Base-by-base conservation (phyloP, 2,113 vertebrate genomes). In the Ictidomys tridecemlineatus region DNA sequence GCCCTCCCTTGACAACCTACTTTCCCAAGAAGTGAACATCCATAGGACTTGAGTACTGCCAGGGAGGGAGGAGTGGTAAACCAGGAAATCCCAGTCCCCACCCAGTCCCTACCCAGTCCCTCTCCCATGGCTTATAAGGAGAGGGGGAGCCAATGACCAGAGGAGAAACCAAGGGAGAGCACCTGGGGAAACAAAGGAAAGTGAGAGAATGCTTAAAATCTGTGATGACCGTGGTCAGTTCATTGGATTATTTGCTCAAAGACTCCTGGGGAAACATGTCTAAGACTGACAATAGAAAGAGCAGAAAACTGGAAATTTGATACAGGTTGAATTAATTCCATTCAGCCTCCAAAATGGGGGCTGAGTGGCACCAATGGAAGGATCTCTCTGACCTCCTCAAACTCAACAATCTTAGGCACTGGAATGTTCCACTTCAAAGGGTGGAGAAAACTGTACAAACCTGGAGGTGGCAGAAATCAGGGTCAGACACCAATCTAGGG, bases 171-270 rank as follows among this genome's bases (percentile, higher is more conserved):
- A 56, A 26, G 24, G 8, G 39, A 77, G 72, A 28, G 85, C 69
- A 82, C 39, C 1, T 17, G 9, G 28, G 12, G 13, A 56, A 20
- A 26, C 39, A 91, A 84, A 93, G 69, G 56, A 70, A 94, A 84
- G 48, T 18, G 42, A 92, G 72, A 58, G 17, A 56, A 76, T 13
- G 11, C 69, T 77, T n/a, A 45, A 84, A 65, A 65, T 17, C 28
- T 8, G 16, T 6, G 24, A 17, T 32, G 34, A 91, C 14, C 8
- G 0, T 28, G 14, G n/a, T 32, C 70, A 87, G 45, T 73, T 48
- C 42, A 42, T 48, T 58, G 20, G 70, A 61, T 72, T 80, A 69
- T 94, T 76, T n/a, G 65, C 22, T 85, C 85, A 93, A 88, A 86
- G 30, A 80, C 16, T 18, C 26, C 16, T 90, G 84, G 51, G 18